These are phyloP conservation scores for Blastobasis adustella DNA, from an alignment of 2,888 invertebrate genomes.

Conservation along the genomic window DNA sequence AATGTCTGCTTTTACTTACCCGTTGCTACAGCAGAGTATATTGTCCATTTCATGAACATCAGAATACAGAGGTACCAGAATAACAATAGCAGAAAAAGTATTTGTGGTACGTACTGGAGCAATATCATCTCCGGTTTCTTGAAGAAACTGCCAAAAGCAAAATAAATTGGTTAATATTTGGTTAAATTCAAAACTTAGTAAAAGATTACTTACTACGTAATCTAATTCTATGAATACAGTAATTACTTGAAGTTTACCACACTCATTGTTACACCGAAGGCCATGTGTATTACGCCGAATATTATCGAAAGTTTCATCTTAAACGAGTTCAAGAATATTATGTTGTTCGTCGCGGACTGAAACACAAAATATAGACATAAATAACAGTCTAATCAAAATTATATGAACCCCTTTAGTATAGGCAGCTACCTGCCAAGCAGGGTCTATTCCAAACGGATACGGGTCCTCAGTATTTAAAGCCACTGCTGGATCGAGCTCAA, in stretches of 20 bases:
- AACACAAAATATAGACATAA: conserved; percentile 22
- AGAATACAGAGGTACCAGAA: conserved; percentile 81
- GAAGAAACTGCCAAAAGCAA: conserved; percentile 57
- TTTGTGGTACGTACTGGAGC: conserved; percentile 81
- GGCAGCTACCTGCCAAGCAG: conserved; percentile 77
- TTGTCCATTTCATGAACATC: conserved; percentile 82
- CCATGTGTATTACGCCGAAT: conserved; percentile 83
- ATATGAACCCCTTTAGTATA: neutral
- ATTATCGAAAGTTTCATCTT: conserved; percentile 86
- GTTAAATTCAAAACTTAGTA: neutral
- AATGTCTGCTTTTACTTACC: conserved; percentile 29
- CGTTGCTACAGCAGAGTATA: conserved; percentile 59
- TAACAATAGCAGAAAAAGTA: conserved; percentile 78
- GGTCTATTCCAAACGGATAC: conserved; percentile 83
- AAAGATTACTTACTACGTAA: conserved; percentile 22
- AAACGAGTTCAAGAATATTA: conserved; percentile 82
- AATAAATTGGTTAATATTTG: neutral
- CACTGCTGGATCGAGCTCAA: conserved; percentile 61
- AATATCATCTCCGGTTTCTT: conserved; percentile 62
- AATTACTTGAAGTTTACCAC: conserved; percentile 76
- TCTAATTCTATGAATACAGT: conserved; percentile 69
- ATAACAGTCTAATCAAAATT: neutral
- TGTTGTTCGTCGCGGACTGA: conserved; percentile 77
- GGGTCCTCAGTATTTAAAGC: conserved; percentile 63
- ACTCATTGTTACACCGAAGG: conserved; percentile 81